Evolutionary conservation across 1,140 invertebrate species (phyloP), one percentile per base, ranked within the genome.

Genomic region (Euura lappo): DNA sequence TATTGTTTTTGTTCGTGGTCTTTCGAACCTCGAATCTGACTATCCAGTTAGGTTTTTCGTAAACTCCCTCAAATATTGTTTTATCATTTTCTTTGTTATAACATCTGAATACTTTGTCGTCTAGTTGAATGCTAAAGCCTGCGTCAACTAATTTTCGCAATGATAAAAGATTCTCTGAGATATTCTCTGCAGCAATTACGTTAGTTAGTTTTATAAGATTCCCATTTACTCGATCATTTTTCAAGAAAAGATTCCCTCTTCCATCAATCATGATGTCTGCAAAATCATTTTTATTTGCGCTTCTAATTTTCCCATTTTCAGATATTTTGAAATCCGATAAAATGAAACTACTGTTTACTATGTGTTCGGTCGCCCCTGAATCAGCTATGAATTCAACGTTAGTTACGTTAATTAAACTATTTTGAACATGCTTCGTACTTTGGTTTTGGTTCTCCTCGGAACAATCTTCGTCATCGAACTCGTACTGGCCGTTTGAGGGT

Each of bases 231-330:
- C 6, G 2, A 7, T 70, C 74, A 70, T 60, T 67, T 44, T 72
- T 72, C 68, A 76, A 68, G 44, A 72, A 72, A 43, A 76, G 28
- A 28, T 70, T 67, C 3, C 72, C 75, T 43, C 44, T 66, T 51
- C 75, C 71, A 65, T 77, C 73, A 70, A 72, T 72, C 60, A n/a
- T 47, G 44, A 77, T 75, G 60, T 77, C 65, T 28, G 71, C 75
- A 46, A 65, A 71, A n/a, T 71, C 44, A 68, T 75, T 70, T 72
- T 73, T 77, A 69, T 77, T 75, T 42, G 76, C 72, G 70, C 76
- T 71, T 65, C 70, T 77, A 67, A 75, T 77, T 6, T 65, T 46
- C 5, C 10, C 64, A 6, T n/a, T 60, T 66, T 45, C 11, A 8
- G 46, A 65, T 43, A 73, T n/a, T 75, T 74, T 65, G 47, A 75